Percentiles rank a stretch among this genome's conserved stretches.
Evolutionary conservation across 2,113 vertebrate species (phyloP).

Genomic region (Neoarius graeffei): DNA sequence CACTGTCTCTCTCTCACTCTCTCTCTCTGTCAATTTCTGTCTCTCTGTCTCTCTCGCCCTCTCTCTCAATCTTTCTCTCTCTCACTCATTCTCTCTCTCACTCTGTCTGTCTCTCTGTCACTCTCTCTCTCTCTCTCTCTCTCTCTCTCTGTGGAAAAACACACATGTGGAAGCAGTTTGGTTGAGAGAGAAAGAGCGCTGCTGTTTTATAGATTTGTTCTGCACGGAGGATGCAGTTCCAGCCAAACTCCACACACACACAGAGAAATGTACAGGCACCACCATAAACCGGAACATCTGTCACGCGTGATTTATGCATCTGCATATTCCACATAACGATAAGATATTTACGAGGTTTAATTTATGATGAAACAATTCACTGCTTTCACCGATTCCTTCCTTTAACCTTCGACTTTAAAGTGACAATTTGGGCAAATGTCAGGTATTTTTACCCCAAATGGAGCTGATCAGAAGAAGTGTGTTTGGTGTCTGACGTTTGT

Average conservation of each 20-base stretch:
- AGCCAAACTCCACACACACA: conserved; percentile 18
- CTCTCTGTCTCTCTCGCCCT: background rate
- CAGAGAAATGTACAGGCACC: background rate
- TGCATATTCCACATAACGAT: conserved; percentile 21
- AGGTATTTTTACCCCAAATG: background rate
- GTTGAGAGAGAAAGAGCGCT: conserved; percentile 16
- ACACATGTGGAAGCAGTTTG: conserved; percentile 31
- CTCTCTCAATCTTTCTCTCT: background rate
- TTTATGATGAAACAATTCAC: background rate
- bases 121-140: background rate
- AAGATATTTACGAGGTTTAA: background rate
- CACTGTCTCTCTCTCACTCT: background rate
- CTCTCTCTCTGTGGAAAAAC: background rate
- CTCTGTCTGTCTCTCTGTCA: background rate
- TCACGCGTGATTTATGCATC: conserved; percentile 7
- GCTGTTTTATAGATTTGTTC: conserved; percentile 39
- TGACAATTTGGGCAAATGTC: background rate
- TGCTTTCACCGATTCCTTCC: background rate
- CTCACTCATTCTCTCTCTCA: background rate
- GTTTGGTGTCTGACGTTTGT: background rate
- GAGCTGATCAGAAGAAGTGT: background rate
- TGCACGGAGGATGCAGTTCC: conserved; percentile 1
- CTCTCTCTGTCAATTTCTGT: background rate
- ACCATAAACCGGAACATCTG: conserved; percentile 22
- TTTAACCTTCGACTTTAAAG: background rate